These are phyloP conservation scores for Dendrolimus pini DNA, from an alignment of 2,888 invertebrate genomes.

Conservation along the genomic window DNA sequence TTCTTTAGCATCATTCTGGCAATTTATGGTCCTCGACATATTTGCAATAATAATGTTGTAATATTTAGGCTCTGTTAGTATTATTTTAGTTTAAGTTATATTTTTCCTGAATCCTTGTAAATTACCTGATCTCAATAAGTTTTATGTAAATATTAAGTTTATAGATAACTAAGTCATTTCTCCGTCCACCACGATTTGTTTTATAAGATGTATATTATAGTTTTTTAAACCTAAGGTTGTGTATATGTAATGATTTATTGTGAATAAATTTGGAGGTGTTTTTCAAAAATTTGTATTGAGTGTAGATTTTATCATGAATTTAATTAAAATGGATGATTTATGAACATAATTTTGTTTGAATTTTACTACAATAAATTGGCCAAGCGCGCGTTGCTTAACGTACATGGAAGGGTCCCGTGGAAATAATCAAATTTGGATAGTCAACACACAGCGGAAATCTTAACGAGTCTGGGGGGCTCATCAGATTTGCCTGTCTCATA, in stretches of 20 bases:
- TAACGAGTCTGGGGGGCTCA: no score
- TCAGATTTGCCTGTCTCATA: no score
- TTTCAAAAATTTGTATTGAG: not conserved
- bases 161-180: constrained; percentile 16
- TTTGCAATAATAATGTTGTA: no score
- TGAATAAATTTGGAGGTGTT: not conserved
- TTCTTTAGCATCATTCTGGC: no score
- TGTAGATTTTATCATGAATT: constrained; percentile 12
- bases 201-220: constrained; percentile 16
- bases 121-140: constrained; percentile 68
- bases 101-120: constrained; percentile 45
- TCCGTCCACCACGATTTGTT: constrained; percentile 34
- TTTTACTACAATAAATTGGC: not conserved
- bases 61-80: constrained; percentile 31
- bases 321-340: constrained; percentile 9
- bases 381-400: no score
- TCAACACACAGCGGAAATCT: no score
- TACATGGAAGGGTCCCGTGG: no score
- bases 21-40: no score
- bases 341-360: constrained; percentile 8
- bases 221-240: constrained; percentile 23
- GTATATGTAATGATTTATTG: not conserved
- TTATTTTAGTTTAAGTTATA: constrained; percentile 27
- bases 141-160: constrained; percentile 52
- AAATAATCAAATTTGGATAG: no score